Conservation (phyloP, 2,797 vertebrate genomes). For the Sebastes hubbsi region DNA sequence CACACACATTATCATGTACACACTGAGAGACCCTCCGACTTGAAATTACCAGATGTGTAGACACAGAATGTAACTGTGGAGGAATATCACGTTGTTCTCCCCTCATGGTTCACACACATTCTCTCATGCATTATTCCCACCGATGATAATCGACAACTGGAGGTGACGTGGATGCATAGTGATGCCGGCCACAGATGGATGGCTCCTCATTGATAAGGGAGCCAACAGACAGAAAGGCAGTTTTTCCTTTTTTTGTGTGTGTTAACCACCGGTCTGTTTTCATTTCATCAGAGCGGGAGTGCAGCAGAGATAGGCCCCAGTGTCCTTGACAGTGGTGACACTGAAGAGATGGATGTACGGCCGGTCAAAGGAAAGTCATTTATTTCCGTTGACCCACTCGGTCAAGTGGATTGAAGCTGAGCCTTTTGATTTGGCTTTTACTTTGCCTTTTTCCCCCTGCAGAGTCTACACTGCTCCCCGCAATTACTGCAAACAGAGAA, state of each 20-base stretch:
- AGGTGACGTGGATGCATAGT: constrained; percentile 15
- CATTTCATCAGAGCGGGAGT: constrained; percentile 64
- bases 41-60: constrained; percentile 73
- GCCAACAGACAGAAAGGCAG: constrained; percentile 20
- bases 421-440: constrained; percentile 82
- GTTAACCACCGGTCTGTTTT: constrained; percentile 65
- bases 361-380: constrained; percentile 86
- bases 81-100: constrained; percentile 22
- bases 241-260: not conserved
- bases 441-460: constrained; percentile 65
- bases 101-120: constrained; percentile 9
- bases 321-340: constrained; percentile 82
- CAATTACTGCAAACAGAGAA: constrained; percentile 86
- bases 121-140: constrained; percentile 16
- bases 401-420: constrained; percentile 90
- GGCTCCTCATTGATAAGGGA: constrained; percentile 46
- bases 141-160: constrained; percentile 23
- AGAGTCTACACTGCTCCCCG: constrained; percentile 74
- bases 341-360: constrained; percentile 81
- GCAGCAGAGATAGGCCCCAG: constrained; percentile 59
- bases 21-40: constrained; percentile 29
- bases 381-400: constrained; percentile 86
- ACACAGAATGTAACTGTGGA: constrained; percentile 20
- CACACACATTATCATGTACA: not conserved
- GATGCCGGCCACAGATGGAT: constrained; percentile 28